Evolutionary conservation across 2,797 vertebrate genomes (phyloP), one percentile per base, ranked within the genome.

Genomic region (Tragelaphus eurycerus): DNA sequence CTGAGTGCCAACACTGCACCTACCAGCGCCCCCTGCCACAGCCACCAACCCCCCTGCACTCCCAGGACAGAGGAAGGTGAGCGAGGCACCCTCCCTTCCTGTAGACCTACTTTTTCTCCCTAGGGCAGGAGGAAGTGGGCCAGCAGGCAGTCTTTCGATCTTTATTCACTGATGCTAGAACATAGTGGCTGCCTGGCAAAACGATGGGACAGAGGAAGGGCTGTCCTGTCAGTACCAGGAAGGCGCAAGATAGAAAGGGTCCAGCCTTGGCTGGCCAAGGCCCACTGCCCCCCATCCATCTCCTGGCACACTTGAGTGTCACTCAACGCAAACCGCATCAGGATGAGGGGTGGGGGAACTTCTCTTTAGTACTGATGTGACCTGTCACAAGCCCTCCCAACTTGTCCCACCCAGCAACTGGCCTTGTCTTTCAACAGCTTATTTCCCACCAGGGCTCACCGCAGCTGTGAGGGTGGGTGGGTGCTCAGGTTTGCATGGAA

Each of bases 61-160:
- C 46, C 13, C 27, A 34, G 62, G 89, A 43, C 54, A 92, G 74
- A 89, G 62, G 83, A 52, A 93, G 71, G 55, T 10, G 46, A 57
- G 31, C 1, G 50, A 96, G 9, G 59, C 52, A 71, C 55, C 52
- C 88, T 91, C 62, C 55, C 86, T 93, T 93, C 93, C 86, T 81
- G 74, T 25, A 60, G 48, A 81, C 94, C 95, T 93, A 86, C 64
- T 94, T 97, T 91, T 48, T 94, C 62, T 81, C 46, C 38, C 79
- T 6, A 19, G 8, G 43, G n/a, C 29, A 85, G 82, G 46, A 87
- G 74, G 89, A 95, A 89, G 81, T 52, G 62, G 62, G 52, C 48
- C 0, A 0, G 38, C 27, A 74, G 86, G 38, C 27, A 74, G 86
- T n/a, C 38, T 59, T 84, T 43, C 83, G 48, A n/a, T 50, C 87